Percentiles rank a stretch among this genome's conserved stretches.
Evolutionary conservation across 2,797 vertebrate genomes (phyloP).

Genomic region (Myiothlypis coronata): DNA sequence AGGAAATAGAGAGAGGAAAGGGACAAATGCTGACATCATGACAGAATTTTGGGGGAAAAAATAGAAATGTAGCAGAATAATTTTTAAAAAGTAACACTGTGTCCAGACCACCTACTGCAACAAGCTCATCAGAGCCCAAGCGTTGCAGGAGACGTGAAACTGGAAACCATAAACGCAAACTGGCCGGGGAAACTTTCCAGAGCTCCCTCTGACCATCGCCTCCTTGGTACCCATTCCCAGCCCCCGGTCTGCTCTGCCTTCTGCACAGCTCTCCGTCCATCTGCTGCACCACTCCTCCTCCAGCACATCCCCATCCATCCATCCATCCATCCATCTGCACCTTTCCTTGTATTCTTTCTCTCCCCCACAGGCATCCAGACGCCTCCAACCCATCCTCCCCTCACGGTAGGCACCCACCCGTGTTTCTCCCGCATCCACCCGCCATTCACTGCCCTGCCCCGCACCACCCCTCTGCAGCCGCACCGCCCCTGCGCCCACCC

Average conservation of each 20-base stretch:
- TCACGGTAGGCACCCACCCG: neutral
- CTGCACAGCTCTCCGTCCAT: neutral
- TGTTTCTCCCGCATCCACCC: neutral
- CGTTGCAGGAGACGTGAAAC: fast-evolving
- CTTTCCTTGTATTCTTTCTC: neutral
- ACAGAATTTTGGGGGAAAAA: neutral
- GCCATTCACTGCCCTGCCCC: too few species aligned
- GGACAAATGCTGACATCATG: neutral
- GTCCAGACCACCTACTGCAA: neutral
- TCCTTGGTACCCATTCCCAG: neutral
- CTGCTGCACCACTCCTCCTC: neutral
- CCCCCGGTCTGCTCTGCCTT: neutral
- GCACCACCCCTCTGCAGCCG: neutral
- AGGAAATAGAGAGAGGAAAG: neutral
- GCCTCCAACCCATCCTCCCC: fast-evolving
- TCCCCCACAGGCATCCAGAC: neutral
- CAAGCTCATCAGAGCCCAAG: neutral
- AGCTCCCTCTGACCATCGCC: neutral
- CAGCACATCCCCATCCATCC: neutral
- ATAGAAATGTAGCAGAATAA: neutral
- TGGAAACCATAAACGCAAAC: neutral
- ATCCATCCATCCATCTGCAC: neutral
- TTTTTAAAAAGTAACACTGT: neutral
- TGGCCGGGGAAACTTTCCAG: neutral
- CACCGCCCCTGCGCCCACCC: neutral